phyloP scores from a whole-genome alignment of 2,888 invertebrate genomes.

The Sericinus montela region DNA sequence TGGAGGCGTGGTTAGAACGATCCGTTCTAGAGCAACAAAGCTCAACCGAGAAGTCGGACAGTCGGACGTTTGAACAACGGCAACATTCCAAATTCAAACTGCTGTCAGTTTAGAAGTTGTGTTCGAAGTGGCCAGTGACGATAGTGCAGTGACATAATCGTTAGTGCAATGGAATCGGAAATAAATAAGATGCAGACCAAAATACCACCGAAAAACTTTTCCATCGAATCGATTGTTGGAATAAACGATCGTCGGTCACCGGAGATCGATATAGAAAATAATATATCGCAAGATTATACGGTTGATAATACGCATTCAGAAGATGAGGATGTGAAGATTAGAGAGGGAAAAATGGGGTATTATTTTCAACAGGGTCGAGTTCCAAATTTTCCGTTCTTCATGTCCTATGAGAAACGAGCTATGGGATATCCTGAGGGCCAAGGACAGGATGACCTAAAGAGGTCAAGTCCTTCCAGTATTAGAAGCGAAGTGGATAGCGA shows the following conservation, averaged over 20 bases:
- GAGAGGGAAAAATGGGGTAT: constrained; percentile 64
- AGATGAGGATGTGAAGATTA: constrained; percentile 60
- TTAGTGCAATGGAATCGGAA: constrained; percentile 60
- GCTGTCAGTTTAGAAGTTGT: constrained; percentile 17
- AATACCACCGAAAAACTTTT: constrained; percentile 80
- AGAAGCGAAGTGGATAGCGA: constrained; percentile 71
- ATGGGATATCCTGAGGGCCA: constrained; percentile 41
- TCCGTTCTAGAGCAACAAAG: constrained; percentile 21
- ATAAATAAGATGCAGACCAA: constrained; percentile 65
- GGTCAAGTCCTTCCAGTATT: constrained; percentile 65
- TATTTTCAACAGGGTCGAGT: constrained; percentile 67
- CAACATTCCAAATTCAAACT: constrained; percentile 23
- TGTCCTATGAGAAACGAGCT: constrained; percentile 67
- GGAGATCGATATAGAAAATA: constrained; percentile 70
- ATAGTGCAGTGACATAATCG: constrained; percentile 16
- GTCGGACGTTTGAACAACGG: constrained; percentile 26
- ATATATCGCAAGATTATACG: constrained; percentile 58
- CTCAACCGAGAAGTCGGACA: constrained; percentile 27
- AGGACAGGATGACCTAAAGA: constrained; percentile 55
- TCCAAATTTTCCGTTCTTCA: constrained; percentile 70
- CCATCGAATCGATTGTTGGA: constrained; percentile 82
- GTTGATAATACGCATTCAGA: constrained; percentile 49
- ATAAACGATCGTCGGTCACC: constrained; percentile 59
- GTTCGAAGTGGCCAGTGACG: constrained; percentile 31
- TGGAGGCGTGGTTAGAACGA: constrained; percentile 15